These are phyloP conservation scores for Trisateles emortualis DNA, from an alignment of 2,888 invertebrate genomes.

Conservation along the genomic window DNA sequence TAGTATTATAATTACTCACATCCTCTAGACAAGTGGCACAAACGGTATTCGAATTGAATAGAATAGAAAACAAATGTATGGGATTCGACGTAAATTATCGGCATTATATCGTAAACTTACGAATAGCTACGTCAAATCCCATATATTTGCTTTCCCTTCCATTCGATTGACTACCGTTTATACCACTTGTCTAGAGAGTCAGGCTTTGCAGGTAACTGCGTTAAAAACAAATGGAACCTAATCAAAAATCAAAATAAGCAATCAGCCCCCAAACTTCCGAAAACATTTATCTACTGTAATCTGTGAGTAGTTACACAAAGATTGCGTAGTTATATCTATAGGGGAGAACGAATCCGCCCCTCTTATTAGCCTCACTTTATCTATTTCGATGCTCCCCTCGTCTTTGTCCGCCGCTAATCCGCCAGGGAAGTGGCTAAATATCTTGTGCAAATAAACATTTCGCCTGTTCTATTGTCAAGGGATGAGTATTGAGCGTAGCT, in stretches of 20 bases:
- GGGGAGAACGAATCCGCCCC: constrained; percentile 73
- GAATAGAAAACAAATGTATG: no score
- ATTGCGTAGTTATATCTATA: constrained; percentile 62
- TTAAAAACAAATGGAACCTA: not conserved
- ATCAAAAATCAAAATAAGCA: constrained; percentile 38
- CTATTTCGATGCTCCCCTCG: constrained; percentile 70
- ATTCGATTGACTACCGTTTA: no score
- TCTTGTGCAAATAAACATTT: constrained; percentile 87
- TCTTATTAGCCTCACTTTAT: constrained; percentile 79
- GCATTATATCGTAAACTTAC: no score
- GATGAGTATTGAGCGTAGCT: constrained; percentile 71
- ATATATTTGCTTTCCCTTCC: no score
- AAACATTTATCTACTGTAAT: constrained; percentile 60
- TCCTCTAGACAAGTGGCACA: no score
- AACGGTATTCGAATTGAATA: no score
- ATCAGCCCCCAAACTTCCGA: constrained; percentile 33
- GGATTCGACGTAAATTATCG: no score
- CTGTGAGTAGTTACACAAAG: constrained; percentile 76
- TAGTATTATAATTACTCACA: no score
- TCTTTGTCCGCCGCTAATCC: constrained; percentile 80
- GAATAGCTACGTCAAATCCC: no score
- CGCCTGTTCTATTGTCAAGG: constrained; percentile 77
- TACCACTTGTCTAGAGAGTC: no score
- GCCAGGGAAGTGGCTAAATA: constrained; percentile 85
- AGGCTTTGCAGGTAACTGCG: no score